Percentiles rank a stretch among this genome's conserved stretches.
phyloP scores from a whole-genome alignment of 2,113 vertebrate genomes.

The Takifugu flavidus region DNA sequence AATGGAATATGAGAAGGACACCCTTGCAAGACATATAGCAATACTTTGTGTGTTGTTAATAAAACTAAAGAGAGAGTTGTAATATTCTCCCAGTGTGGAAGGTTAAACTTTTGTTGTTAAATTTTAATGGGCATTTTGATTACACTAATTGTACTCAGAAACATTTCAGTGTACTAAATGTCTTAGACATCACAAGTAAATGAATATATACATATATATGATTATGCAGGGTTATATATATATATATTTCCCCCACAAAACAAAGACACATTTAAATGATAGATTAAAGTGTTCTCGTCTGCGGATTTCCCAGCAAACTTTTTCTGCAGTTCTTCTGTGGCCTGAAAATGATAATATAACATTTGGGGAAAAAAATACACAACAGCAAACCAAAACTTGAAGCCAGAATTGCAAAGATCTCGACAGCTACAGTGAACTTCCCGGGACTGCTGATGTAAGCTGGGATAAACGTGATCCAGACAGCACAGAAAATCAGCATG shows the following conservation, averaged over 20 bases:
- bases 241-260: neutral
- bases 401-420: slow-evolving; percentile 64
- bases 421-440: slow-evolving; percentile 65
- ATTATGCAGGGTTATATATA: neutral
- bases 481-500: slow-evolving; percentile 68
- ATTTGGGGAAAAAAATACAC: slow-evolving; percentile 66
- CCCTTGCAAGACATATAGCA: too few relatives aligned
- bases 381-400: slow-evolving; percentile 59
- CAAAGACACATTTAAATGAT: neutral
- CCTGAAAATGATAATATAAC: slow-evolving; percentile 62
- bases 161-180: neutral
- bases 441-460: slow-evolving; percentile 66
- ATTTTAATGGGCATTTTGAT: neutral
- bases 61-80: too few relatives aligned
- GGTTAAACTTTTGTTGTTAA: too few relatives aligned
- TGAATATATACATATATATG: neutral
- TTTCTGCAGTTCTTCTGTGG: slow-evolving; percentile 64
- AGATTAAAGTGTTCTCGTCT: slow-evolving; percentile 29
- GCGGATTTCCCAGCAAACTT: slow-evolving; percentile 50
- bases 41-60: too few relatives aligned
- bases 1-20: too few relatives aligned
- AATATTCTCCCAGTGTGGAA: too few relatives aligned
- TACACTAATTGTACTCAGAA: neutral
- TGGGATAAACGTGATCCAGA: slow-evolving; percentile 64
- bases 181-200: slow-evolving; percentile 2